phyloP scores from a whole-genome alignment of 2,888 invertebrate species.

The Heliconius cydno region DNA sequence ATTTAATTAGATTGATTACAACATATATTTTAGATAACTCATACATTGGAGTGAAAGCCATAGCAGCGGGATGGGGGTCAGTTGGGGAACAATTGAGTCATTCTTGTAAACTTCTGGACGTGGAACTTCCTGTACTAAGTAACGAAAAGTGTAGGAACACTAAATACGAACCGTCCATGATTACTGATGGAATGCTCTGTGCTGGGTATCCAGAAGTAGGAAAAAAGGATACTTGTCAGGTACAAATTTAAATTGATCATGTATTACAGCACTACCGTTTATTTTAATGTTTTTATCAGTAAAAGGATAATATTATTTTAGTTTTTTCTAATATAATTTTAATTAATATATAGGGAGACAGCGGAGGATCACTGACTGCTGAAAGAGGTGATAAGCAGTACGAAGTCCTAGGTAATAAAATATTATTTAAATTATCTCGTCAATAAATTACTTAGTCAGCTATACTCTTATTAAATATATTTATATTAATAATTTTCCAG shows the following conservation, averaged over 20 bases:
- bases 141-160: conserved; percentile 89
- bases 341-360: conserved; percentile 85
- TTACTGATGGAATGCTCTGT: conserved; percentile 93
- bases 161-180: conserved; percentile 91
- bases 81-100: conserved; percentile 91
- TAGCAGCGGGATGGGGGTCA: conserved; percentile 94
- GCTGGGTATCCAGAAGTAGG: conserved; percentile 90
- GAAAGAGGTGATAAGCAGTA: conserved; percentile 87
- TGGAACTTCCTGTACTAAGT: conserved; percentile 87
- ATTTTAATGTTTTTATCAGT: not conserved
- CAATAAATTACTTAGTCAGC: not conserved
- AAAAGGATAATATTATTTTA: not conserved
- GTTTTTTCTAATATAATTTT: not conserved
- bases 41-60: conserved; percentile 86
- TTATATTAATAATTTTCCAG: conserved; percentile 62
- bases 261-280: not conserved
- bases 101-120: conserved; percentile 91
- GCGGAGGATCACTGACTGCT: conserved; percentile 89
- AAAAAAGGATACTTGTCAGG: conserved; percentile 92
- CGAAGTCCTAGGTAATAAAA: conserved; percentile 87
- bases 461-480: not conserved
- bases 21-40: conserved; percentile 58
- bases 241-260: conserved; percentile 56
- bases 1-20: no score
- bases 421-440: not conserved